Percentiles rank a stretch among this genome's conserved stretches.
Conservation (phyloP, 2,797 vertebrate genomes). For the Cossypha polioptera region DNA sequence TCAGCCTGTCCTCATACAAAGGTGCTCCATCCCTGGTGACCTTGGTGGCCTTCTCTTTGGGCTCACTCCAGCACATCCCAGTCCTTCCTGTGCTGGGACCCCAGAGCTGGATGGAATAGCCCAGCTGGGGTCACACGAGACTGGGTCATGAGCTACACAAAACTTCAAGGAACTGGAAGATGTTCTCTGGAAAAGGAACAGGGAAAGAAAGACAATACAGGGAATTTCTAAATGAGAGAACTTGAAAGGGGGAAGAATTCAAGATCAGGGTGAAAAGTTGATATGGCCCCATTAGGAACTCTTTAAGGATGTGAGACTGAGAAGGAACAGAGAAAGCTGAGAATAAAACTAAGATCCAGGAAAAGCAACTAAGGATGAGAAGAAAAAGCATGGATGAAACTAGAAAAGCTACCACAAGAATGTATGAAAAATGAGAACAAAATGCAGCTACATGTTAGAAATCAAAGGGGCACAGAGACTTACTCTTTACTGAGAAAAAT, state of each 20-base stretch:
- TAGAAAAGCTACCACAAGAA: neutral
- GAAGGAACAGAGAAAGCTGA: neutral
- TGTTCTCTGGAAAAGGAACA: neutral
- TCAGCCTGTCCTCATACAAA: neutral
- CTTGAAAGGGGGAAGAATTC: neutral
- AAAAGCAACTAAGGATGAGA: neutral
- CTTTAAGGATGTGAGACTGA: neutral
- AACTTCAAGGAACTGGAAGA: neutral
- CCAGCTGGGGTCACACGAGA: neutral
- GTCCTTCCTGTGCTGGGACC: neutral
- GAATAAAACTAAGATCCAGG: neutral
- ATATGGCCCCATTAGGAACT: neutral
- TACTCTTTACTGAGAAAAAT: neutral
- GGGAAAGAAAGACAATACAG: neutral
- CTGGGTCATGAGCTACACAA: neutral
- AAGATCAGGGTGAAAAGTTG: neutral
- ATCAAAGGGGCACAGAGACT: neutral
- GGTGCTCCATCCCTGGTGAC: neutral
- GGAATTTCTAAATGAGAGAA: neutral
- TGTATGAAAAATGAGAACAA: neutral
- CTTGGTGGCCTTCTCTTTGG: neutral
- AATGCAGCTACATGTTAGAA: neutral
- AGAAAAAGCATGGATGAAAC: neutral
- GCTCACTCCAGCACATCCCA: neutral
- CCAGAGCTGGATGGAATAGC: neutral